Evolutionary conservation across 2,888 invertebrate genomes (phyloP), one percentile per base, ranked within the genome.

Genomic region (Drosophila mimica): DNA sequence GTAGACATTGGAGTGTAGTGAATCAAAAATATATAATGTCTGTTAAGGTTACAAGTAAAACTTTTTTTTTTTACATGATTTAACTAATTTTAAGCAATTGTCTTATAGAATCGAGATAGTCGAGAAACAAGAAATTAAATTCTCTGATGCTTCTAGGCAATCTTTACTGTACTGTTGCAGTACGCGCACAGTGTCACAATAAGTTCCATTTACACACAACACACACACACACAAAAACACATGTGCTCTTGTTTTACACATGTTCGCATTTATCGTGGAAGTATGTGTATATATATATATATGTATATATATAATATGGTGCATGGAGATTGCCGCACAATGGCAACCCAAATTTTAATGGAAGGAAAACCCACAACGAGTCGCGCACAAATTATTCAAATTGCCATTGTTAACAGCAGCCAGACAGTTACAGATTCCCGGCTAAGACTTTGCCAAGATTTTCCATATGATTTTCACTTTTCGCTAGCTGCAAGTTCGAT

Each of bases 321-420:
- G 30, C 46, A 34, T 75, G 20, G 20, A 48, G 69, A 77, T 77
- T 78, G 82, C 64, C 63, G 73, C 70, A 82, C 82, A 83, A 88
- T 81, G 68, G 67, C 74, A 83, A 81, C 65, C 82, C 62, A 82
- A 76, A 73, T 82, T 61, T 73, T 20, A 67, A 65, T 67, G 49
- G 43, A 65, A 60, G 56, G 70, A 65, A 79, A 79, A 74, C 61
- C 74, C 79, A 81, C 79, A 78, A 30, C 36, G 28, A 38, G 25
- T 28, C 79, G 82, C 78, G 79, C 79, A 79, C 79, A 79, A 90
- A 87, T 87, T 87, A 87, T 90, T 84, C 85, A 90, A 87, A 90
- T 90, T 89, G 82, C 91, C 89, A 84, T 87, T 87, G 91, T 87
- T 82, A 76, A 62, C 66, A 64, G 62, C 52, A 64, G 62, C 52